Evolutionary conservation across 2,888 invertebrate genomes (phyloP), one percentile per base, ranked within the genome.

Genomic region (Polymixis flavicincta): DNA sequence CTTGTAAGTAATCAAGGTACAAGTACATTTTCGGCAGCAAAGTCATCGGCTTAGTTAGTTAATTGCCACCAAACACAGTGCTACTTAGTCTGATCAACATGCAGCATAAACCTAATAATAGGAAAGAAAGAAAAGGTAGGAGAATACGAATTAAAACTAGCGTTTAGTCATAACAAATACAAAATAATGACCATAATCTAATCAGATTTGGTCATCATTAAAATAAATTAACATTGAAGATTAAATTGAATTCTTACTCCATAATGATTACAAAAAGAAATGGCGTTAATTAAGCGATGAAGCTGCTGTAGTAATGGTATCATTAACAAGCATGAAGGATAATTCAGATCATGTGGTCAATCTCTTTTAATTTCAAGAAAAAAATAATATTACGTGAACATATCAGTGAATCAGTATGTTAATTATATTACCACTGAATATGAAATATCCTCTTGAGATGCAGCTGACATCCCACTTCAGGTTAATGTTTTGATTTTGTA

Each of bases 1-100:
- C 75, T 86, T 87, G 72, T 45, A 32, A 42, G 14, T 32, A 19
- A 75, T 42, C 28, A 73, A 67, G 73, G 82, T 74, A 71, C 11
- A 45, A 45, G 11, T 13, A 77, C 61, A 83, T 83, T 87, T 90
- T 87, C 82, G 88, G 86, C 81, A 85, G 78, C 88, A 84, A 87
- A 87, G 77, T 86, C 82, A 89, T 89, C 80, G 85, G 82, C 69
- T 89, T 87, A 90, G 91, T 89, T 85, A 77, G 83, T 84, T 87
- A 88, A 91, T 89, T 91, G 85, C 85, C 76, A 77, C 80, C 87
- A 88, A 73, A 80, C 84, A 76, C 71, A 76, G 87, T 78, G 82
- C 78, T 82, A 75, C 85, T 25, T 66, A 54, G 57, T 72, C 55
- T 72, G 54, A 67, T 48, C n/a, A 66, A 52, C 7, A 82, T 82